Base-by-base conservation (phyloP, 2,888 invertebrate genomes). In the Trissolcus brochymenae region DNA sequence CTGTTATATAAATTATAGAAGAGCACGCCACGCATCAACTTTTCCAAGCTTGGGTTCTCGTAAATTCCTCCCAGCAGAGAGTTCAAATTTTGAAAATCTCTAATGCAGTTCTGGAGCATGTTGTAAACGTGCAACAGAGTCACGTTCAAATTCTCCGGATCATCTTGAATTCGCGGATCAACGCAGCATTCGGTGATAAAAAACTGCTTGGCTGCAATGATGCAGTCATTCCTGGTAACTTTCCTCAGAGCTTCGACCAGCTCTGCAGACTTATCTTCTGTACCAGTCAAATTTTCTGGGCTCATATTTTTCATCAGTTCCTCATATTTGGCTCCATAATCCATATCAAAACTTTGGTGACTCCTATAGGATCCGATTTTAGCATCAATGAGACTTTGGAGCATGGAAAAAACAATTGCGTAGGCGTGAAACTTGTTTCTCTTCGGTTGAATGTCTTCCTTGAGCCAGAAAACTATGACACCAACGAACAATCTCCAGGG, bases 1-100 rank as follows among this genome's bases (percentile, higher is more conserved):
- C 92, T 92, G 29, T 89, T 88, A 72, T 92, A 93, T 19, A 94
- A 88, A 89, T 95, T 95, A 82, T 95, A 95, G 0, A 94, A 86
- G 87, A 95, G 93, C 0, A 94, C 94, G 0, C 95, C 95, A 87
- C 94, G 94, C 81, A 92, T 95, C 78, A 92, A 90, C 82, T 92
- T 92, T 13, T 91, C 91, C 84, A 93, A 91, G 46, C 90, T 89
- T 46, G 92, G 91, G 79, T 90, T 88, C 46, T 90, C 85, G 83
- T 92, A 92, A 0, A 94, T 93, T 70, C 88, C 90, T 70, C 91
- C 90, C 62, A 95, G 90, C 35, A 35, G 11, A 9, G 1, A 1
- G 11, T 35, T 35, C 35, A 35, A 35, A 11, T 35, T 35, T 11
- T 3, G 1, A 35, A 35, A 35, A 9, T 35, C 35, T 35, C 35